Percentiles rank a stretch among this genome's conserved stretches.
These are phyloP conservation scores for Sardina pilchardus DNA, from an alignment of 2,113 vertebrate genomes.

Conservation along the genomic window DNA sequence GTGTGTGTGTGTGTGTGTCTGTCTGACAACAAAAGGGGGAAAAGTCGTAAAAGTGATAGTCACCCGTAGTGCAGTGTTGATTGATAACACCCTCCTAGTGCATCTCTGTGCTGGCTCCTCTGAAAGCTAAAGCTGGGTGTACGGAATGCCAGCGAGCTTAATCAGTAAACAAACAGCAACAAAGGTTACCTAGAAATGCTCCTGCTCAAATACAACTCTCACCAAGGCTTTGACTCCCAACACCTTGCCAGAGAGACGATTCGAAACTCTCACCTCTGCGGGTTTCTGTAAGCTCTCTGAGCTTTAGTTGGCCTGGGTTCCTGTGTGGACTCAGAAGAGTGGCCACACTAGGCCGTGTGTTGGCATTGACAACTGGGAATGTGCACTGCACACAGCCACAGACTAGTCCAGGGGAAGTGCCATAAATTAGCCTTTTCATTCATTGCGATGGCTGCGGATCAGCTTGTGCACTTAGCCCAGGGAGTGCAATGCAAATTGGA, in stretches of 20 bases:
- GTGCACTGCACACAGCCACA: no score
- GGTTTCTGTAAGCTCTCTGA: neutral
- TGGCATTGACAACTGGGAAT: neutral
- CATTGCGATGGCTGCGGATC: neutral
- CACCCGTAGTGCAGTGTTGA: neutral
- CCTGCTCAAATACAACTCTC: neutral
- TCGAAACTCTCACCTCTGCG: neutral
- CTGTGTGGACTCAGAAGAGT: neutral
- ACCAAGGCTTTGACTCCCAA: neutral
- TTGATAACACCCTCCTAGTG: neutral
- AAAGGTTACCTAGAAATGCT: neutral
- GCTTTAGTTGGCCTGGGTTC: neutral
- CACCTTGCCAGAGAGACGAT: neutral
- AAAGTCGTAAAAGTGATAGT: neutral
- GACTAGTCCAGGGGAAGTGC: neutral
- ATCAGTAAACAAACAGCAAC: neutral
- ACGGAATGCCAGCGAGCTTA: neutral
- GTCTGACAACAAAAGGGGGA: neutral
- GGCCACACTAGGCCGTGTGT: neutral
- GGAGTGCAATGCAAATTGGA: neutral
- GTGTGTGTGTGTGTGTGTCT: neutral
- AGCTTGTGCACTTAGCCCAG: constrained; percentile 9
- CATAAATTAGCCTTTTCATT: neutral
- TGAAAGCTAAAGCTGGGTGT: neutral
- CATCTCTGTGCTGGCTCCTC: neutral